Evolutionary conservation across 1,140 invertebrate species (phyloP).

Genomic region (Zeugodacus cucurbitae): DNA sequence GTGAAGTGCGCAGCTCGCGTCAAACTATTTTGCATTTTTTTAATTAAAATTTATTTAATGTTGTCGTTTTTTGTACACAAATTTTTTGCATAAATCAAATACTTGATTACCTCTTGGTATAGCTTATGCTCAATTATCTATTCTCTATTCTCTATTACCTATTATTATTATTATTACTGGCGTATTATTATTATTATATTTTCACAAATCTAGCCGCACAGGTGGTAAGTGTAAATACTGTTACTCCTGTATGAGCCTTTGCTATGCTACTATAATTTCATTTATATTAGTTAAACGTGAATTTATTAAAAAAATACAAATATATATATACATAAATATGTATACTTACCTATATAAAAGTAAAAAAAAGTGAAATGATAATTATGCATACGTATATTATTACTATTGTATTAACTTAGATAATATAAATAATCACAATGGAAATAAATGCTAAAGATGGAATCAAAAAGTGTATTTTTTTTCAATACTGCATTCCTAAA

Average conservation of each 20-base stretch:
- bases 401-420: slow-evolving; percentile 32
- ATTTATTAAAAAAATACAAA: slow-evolving; percentile 22
- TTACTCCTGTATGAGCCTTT: neutral
- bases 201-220: slow-evolving; percentile 19
- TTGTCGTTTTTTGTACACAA: neutral
- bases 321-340: neutral
- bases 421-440: slow-evolving; percentile 28
- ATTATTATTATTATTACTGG: neutral
- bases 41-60: neutral
- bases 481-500: no score
- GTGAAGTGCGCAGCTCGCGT: neutral
- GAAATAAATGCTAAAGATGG: slow-evolving; percentile 17
- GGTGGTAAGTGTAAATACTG: neutral
- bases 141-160: slow-evolving; percentile 12
- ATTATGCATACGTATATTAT: slow-evolving; percentile 17
- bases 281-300: slow-evolving; percentile 36
- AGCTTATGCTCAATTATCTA: slow-evolving; percentile 27
- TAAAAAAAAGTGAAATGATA: neutral
- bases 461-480: neutral
- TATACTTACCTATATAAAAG: neutral
- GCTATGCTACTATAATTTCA: slow-evolving; percentile 27
- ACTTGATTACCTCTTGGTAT: slow-evolving; percentile 28
- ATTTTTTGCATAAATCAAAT: slow-evolving; percentile 26
- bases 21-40: neutral
- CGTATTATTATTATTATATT: neutral